These are phyloP conservation scores for Tethya wilhelma DNA, from an alignment of 37 sponge, comb jelly and placozoan species.

Conservation along the genomic window DNA sequence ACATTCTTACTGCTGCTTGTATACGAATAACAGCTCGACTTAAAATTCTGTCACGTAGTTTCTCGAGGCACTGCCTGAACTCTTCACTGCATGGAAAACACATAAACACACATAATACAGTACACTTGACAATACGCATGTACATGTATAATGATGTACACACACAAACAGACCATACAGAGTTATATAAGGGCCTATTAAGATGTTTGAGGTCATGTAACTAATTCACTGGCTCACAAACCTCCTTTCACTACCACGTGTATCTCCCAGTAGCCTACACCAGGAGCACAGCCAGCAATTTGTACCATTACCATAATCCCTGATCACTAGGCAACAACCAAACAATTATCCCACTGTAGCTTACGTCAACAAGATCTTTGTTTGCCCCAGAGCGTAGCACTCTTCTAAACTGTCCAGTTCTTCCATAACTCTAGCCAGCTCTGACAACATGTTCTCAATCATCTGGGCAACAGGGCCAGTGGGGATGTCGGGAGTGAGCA, in stretches of 20 bases:
- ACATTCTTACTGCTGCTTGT: constrained; percentile 57
- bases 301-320: too few relatives aligned
- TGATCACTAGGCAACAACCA: too few relatives aligned
- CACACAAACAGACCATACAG: too few relatives aligned
- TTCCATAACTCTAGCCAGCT: constrained; percentile 41
- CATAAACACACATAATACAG: neutral
- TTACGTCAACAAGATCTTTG: constrained; percentile 67
- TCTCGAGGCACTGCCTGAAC: constrained; percentile 35
- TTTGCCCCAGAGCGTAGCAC: constrained; percentile 55
- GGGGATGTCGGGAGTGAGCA: constrained; percentile 1
- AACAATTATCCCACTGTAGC: neutral
- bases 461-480: neutral
- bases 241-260: too few relatives aligned
- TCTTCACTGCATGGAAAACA: constrained; percentile 51
- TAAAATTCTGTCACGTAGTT: constrained; percentile 9
- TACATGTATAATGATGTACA: too few relatives aligned
- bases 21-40: constrained; percentile 47
- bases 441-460: neutral
- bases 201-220: too few relatives aligned
- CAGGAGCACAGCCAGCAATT: too few relatives aligned
- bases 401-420: constrained; percentile 48
- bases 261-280: too few relatives aligned
- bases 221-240: too few relatives aligned
- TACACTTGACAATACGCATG: neutral
- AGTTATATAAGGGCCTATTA: too few relatives aligned